phyloP scores from a whole-genome alignment of 2,888 invertebrate genomes.

The Antheraea assamensis region DNA sequence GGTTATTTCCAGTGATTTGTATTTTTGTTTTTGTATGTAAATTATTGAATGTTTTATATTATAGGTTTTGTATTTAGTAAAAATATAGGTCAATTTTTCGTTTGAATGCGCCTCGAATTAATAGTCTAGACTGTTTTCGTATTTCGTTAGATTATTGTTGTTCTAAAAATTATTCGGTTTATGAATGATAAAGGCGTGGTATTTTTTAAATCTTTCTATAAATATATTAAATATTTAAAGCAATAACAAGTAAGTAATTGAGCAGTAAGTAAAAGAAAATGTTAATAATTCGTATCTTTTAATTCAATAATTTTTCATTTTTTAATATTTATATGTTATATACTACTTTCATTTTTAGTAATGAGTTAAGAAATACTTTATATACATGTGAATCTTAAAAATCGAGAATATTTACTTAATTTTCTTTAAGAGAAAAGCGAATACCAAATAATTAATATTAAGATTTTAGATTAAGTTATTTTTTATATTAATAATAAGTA shows the following conservation, averaged over 20 bases:
- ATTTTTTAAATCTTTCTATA: too few species aligned
- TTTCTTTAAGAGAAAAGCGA: constrained; percentile 13
- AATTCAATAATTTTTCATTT: background rate
- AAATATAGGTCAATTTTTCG: background rate
- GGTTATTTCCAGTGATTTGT: background rate
- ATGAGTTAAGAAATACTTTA: background rate
- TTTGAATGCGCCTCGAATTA: background rate
- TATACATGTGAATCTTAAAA: background rate
- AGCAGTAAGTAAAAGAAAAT: too few species aligned
- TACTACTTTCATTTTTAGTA: too few species aligned
- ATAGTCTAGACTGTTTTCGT: background rate
- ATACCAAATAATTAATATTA: constrained; percentile 38
- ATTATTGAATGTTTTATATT: background rate
- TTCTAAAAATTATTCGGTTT: background rate
- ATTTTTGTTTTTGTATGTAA: background rate
- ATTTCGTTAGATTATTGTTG: background rate
- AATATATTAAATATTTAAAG: too few species aligned
- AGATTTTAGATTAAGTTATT: constrained; percentile 20
- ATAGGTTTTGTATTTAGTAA: background rate
- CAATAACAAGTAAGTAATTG: too few species aligned
- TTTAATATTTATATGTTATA: too few species aligned
- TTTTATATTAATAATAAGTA: constrained; percentile 5
- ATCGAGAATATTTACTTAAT: background rate
- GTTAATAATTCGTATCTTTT: background rate
- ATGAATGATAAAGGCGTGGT: too few species aligned